A percentile compares a stretch with the other conserved stretches of the same genome.
phyloP scores from a whole-genome alignment of 2,797 vertebrate genomes.

The Microchirus variegatus region DNA sequence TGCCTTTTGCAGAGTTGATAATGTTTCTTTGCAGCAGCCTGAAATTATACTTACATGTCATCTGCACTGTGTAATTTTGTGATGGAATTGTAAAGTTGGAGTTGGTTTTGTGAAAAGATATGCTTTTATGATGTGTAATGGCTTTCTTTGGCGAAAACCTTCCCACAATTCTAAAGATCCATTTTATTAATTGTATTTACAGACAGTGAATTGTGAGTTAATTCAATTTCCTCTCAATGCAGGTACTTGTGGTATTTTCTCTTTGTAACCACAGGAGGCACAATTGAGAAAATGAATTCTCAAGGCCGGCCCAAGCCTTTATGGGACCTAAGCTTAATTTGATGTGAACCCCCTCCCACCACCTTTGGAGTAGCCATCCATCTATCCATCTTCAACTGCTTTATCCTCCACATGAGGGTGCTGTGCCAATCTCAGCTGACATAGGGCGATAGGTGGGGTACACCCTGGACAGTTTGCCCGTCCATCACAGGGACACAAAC shows the following conservation, averaged over 20 bases:
- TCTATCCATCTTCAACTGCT: too few relatives aligned
- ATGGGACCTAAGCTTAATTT: too few relatives aligned
- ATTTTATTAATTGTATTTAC: not conserved
- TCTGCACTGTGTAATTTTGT: conserved; percentile 25
- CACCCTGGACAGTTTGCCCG: too few relatives aligned
- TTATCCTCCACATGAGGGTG: too few relatives aligned
- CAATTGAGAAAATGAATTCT: conserved; percentile 23
- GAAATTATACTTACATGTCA: conserved; percentile 22
- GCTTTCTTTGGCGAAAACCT: conserved; percentile 6
- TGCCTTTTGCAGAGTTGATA: conserved; percentile 37
- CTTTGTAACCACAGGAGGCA: conserved; percentile 53
- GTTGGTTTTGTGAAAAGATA: not conserved
- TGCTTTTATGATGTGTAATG: not conserved
- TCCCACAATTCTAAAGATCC: not conserved
- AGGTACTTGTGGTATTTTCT: conserved; percentile 1
- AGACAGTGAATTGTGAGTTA: not conserved
- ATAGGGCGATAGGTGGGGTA: too few relatives aligned
- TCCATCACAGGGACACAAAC: too few relatives aligned
- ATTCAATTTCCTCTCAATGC: not conserved
- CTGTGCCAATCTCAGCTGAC: too few relatives aligned
- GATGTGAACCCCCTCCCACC: too few relatives aligned
- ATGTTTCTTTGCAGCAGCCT: conserved; percentile 30
- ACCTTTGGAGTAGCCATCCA: too few relatives aligned
- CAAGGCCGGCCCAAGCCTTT: too few relatives aligned
- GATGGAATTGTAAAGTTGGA: not conserved